phyloP scores from a whole-genome alignment of 2,113 vertebrate species.

The Hemiprocne comata region DNA sequence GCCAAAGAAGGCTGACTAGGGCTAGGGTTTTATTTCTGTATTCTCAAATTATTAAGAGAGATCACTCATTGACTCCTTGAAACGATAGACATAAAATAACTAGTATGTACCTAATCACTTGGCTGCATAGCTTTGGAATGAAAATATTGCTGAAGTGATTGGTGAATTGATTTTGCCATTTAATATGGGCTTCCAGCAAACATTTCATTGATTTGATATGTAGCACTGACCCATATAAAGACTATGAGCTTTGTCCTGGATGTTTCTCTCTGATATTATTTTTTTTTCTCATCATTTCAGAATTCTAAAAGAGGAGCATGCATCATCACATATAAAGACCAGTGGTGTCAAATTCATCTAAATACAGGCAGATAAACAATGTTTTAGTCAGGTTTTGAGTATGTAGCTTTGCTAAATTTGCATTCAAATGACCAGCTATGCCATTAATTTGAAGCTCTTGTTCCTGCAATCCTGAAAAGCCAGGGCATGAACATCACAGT shows the following conservation, averaged over 20 bases:
- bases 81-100: slow-evolving; percentile 69
- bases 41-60: neutral
- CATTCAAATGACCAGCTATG: slow-evolving; percentile 41
- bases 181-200: slow-evolving; percentile 71
- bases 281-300: neutral
- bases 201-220: slow-evolving; percentile 72
- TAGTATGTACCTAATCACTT: slow-evolving; percentile 62
- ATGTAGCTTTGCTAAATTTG: slow-evolving; percentile 22
- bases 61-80: slow-evolving; percentile 11
- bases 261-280: slow-evolving; percentile 42
- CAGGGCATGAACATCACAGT: neutral
- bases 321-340: slow-evolving; percentile 34
- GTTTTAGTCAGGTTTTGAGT: slow-evolving; percentile 15
- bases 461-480: slow-evolving; percentile 33
- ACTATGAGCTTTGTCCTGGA: slow-evolving; percentile 51
- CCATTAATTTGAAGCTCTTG: slow-evolving; percentile 22
- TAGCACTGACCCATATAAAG: slow-evolving; percentile 66
- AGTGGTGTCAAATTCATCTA: slow-evolving; percentile 16
- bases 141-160: slow-evolving; percentile 69
- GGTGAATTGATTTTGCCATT: slow-evolving; percentile 77
- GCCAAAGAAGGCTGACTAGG: neutral
- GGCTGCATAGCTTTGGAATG: slow-evolving; percentile 57
- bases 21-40: neutral
- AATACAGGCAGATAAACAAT: slow-evolving; percentile 14
- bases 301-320: neutral